Evolutionary conservation across 2,888 invertebrate species (phyloP).

Genomic region (Suillia variegata): DNA sequence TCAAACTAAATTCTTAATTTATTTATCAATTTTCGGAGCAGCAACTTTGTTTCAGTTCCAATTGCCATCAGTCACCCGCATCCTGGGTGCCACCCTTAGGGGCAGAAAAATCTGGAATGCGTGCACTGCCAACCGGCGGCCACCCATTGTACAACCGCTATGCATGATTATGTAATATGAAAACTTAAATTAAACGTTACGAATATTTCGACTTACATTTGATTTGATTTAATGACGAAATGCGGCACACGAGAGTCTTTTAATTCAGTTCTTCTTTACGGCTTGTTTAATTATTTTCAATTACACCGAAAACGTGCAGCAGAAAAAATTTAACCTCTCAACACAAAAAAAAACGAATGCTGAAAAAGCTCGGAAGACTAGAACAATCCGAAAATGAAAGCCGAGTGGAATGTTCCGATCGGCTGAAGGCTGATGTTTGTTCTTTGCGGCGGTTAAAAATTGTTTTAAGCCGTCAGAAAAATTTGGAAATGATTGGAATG

Average conservation of each 20-base stretch:
- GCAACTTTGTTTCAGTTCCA: no score
- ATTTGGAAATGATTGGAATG: no score
- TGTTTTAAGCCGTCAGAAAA: no score
- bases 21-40: no score
- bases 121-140: not conserved
- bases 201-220: not conserved
- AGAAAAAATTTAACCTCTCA: slow-evolving; percentile 20
- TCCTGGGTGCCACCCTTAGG: no score
- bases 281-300: not conserved
- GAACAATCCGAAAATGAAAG: slow-evolving; percentile 29
- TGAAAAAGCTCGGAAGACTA: slow-evolving; percentile 25
- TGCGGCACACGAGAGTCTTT: not conserved
- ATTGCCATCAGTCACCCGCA: no score
- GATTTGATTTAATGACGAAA: not conserved
- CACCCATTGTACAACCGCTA: not conserved
- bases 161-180: no score
- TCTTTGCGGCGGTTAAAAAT: no score
- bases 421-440: no score
- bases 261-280: not conserved
- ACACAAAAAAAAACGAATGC: slow-evolving; percentile 20
- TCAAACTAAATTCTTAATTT: no score
- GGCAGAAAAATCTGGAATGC: not conserved
- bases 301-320: slow-evolving; percentile 27
- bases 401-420: no score
- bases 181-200: no score